These are phyloP conservation scores for Lottia scabra DNA, from an alignment of 2,888 invertebrate genomes.

Conservation along the genomic window DNA sequence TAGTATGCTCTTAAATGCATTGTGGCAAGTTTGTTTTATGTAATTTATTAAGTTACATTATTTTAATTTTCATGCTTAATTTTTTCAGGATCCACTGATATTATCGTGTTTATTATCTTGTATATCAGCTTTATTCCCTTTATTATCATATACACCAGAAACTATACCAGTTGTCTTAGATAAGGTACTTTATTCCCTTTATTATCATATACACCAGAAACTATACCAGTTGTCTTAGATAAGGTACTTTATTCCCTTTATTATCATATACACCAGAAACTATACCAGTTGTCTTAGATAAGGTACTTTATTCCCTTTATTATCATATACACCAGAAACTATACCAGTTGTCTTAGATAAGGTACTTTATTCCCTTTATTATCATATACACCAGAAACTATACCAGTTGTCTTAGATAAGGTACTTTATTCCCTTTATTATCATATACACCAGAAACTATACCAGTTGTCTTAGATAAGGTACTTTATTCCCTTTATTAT, in stretches of 20 bases:
- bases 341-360: constrained; percentile 3
- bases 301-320: background rate
- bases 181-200: constrained; percentile 74
- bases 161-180: constrained; percentile 84
- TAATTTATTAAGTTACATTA: too few species aligned
- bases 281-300: constrained; percentile 2
- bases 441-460: constrained; percentile 4
- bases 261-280: constrained; percentile 3
- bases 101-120: constrained; percentile 88
- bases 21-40: too few species aligned
- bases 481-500: background rate
- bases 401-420: constrained; percentile 5
- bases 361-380: background rate
- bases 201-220: constrained; percentile 4
- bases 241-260: background rate
- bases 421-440: background rate
- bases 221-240: background rate
- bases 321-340: constrained; percentile 4
- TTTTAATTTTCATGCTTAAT: background rate
- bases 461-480: constrained; percentile 4
- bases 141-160: constrained; percentile 86
- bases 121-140: constrained; percentile 91
- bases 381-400: constrained; percentile 1
- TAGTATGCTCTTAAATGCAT: too few species aligned
- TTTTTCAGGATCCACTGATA: constrained; percentile 78